phyloP scores from a whole-genome alignment of 1,140 invertebrate genomes.

The Anoplophora glabripennis region DNA sequence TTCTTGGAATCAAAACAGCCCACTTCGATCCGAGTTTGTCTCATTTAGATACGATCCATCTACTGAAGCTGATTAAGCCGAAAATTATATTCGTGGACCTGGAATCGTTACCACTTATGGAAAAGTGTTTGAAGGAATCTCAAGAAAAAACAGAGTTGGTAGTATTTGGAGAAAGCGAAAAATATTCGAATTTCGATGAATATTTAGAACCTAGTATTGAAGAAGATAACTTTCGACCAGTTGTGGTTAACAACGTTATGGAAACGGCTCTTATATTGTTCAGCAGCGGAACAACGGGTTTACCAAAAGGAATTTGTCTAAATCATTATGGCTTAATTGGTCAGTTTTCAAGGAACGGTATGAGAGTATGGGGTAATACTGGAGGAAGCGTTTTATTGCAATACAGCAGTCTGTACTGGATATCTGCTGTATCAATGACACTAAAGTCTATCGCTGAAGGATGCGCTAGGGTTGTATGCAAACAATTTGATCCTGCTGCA shows the following conservation, averaged over 20 bases:
- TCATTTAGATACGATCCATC: not conserved
- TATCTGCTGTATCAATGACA: not conserved
- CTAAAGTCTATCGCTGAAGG: not conserved
- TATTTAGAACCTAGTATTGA: constrained; percentile 9
- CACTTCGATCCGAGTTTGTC: constrained; percentile 9
- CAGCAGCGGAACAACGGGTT: constrained; percentile 36
- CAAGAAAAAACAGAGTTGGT: constrained; percentile 21
- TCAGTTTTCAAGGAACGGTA: too few relatives aligned
- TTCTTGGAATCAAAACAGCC: not conserved
- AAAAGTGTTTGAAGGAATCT: constrained; percentile 4
- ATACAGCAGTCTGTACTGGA: constrained; percentile 5
- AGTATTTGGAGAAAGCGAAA: constrained; percentile 24
- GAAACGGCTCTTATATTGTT: constrained; percentile 33
- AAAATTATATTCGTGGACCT: constrained; percentile 7
- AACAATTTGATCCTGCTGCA: not conserved
- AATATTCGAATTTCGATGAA: constrained; percentile 21
- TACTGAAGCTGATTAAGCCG: constrained; percentile 5
- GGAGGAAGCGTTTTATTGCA: not conserved
- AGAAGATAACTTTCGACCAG: constrained; percentile 22
- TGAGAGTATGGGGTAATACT: not conserved
- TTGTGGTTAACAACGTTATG: constrained; percentile 3
- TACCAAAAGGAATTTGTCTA: constrained; percentile 38
- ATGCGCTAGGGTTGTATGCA: not conserved
- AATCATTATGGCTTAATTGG: constrained; percentile 18
- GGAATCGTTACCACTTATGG: constrained; percentile 4